A percentile compares a stretch with the other conserved stretches of the same genome.
Evolutionary conservation across 2,797 vertebrate species (phyloP).

Genomic region (Champsocephalus esox): DNA sequence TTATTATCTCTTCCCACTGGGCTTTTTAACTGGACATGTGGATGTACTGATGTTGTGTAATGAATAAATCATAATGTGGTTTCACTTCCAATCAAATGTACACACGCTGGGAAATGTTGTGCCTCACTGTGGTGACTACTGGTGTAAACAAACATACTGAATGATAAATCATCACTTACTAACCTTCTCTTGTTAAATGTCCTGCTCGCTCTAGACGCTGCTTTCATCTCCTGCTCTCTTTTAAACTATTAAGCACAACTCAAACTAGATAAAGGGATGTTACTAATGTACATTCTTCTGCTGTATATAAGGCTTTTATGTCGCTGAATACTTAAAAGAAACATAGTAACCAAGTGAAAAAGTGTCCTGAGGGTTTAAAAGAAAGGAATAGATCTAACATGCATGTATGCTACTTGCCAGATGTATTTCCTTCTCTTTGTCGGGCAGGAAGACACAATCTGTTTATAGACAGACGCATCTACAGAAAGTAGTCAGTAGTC

Average conservation of each 20-base stretch:
- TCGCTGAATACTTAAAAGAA: constrained; percentile 42
- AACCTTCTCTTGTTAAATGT: constrained; percentile 41
- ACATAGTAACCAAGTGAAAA: constrained; percentile 32
- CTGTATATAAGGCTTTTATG: constrained; percentile 73
- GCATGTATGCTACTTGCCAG: neutral
- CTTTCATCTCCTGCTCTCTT: constrained; percentile 39
- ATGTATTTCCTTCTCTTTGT: constrained; percentile 3
- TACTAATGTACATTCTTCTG: constrained; percentile 40
- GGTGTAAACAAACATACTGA: constrained; percentile 45
- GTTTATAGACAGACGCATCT: constrained; percentile 2
- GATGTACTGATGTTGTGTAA: constrained; percentile 24
- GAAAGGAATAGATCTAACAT: constrained; percentile 17
- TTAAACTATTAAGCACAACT: constrained; percentile 27
- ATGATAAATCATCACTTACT: constrained; percentile 35
- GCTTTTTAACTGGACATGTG: constrained; percentile 54
- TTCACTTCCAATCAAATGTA: constrained; percentile 41
- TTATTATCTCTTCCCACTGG: constrained; percentile 39
- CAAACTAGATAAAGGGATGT: constrained; percentile 32
- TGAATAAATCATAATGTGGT: constrained; percentile 29
- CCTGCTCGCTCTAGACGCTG: constrained; percentile 27
- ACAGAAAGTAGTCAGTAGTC: neutral
- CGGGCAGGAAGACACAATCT: constrained; percentile 22
- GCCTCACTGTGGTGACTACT: constrained; percentile 60
- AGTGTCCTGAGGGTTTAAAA: constrained; percentile 7
- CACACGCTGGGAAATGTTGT: constrained; percentile 36